Evolutionary conservation across 2,113 vertebrate species (phyloP).

Genomic region (Zapornia atra): DNA sequence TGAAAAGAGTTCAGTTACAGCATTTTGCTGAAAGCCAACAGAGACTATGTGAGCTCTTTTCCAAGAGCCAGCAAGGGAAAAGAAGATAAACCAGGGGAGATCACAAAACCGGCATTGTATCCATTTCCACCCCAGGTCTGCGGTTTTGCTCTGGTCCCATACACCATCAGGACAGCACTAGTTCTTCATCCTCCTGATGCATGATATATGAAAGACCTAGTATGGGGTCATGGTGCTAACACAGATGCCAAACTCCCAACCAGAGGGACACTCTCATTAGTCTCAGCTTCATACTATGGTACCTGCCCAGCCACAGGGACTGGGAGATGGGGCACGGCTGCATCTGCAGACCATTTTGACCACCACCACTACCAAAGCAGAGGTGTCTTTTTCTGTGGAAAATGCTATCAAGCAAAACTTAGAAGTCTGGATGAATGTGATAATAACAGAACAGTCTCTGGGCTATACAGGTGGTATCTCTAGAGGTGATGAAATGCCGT

Average conservation of each 20-base stretch:
- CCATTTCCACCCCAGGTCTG: background rate
- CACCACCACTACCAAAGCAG: background rate
- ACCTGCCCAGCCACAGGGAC: background rate
- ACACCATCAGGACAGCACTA: fast-evolving
- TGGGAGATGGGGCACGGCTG: background rate
- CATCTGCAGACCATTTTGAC: background rate
- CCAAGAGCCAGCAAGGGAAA: background rate
- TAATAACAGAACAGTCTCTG: background rate
- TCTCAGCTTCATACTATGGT: background rate
- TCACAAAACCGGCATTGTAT: fast-evolving
- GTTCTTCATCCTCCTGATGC: background rate
- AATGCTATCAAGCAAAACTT: background rate
- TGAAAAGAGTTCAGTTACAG: slow-evolving; percentile 10
- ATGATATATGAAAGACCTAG: background rate
- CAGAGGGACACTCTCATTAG: background rate
- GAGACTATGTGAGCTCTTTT: background rate
- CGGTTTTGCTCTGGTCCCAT: background rate
- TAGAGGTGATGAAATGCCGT: background rate
- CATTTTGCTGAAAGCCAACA: background rate
- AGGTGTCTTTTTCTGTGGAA: background rate
- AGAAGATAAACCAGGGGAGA: background rate
- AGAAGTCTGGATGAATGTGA: background rate
- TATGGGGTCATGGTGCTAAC: background rate
- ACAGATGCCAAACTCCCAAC: background rate
- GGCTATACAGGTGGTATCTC: background rate